Evolutionary conservation across 2,113 vertebrate species (phyloP).

Genomic region (Microcebus jonahi): DNA sequence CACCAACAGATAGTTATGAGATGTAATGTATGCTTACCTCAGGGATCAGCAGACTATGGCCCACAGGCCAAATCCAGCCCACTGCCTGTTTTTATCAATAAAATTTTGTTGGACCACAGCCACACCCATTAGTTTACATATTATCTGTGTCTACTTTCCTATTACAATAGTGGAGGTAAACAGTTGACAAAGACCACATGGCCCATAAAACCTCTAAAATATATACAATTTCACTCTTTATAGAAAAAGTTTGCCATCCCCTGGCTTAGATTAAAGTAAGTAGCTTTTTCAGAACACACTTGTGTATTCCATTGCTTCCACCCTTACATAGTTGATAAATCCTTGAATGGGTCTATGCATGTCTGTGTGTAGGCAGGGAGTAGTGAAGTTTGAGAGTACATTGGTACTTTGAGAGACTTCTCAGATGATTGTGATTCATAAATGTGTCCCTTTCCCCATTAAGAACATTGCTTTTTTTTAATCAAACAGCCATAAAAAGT

Average conservation of each 20-base stretch:
- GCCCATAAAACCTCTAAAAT: neutral
- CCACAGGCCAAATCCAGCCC: neutral
- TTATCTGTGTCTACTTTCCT: neutral
- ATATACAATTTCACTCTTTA: neutral
- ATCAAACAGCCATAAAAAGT: neutral
- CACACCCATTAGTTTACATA: neutral
- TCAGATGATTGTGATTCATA: slow-evolving; percentile 33
- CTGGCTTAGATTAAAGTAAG: slow-evolving; percentile 17
- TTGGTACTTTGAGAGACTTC: neutral
- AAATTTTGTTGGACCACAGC: neutral
- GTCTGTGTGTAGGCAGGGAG: neutral
- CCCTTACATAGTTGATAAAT: neutral
- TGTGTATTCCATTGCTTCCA: neutral
- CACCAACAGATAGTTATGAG: neutral
- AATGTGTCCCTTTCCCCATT: neutral
- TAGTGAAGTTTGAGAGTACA: neutral
- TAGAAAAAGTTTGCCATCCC: neutral
- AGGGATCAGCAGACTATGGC: neutral
- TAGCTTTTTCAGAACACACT: slow-evolving; percentile 18
- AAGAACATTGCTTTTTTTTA: neutral
- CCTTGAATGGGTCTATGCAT: neutral
- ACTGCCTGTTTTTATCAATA: neutral
- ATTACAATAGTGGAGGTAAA: neutral
- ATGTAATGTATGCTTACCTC: neutral
- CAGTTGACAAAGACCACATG: neutral